A percentile compares a stretch with the other conserved stretches of the same genome.
Evolutionary conservation across 1,140 invertebrate species (phyloP).

Genomic region (Drusus annulatus): DNA sequence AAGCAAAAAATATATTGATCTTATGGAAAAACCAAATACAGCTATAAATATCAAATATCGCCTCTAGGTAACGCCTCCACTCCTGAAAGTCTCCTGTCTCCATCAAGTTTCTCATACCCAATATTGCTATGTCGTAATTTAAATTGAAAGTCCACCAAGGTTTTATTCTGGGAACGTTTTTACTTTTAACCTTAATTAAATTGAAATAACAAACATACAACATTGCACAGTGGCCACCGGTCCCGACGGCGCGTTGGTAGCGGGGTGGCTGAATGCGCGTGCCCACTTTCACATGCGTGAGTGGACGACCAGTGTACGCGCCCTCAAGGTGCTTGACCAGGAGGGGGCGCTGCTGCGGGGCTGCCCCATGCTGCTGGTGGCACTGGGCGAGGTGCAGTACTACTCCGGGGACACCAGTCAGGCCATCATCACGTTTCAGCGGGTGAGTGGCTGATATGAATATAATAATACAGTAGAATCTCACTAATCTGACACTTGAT

Average conservation of each 20-base stretch:
- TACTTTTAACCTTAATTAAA: too few relatives aligned
- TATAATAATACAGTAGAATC: too few relatives aligned
- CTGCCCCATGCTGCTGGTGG: conserved; percentile 45
- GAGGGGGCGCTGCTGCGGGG: conserved; percentile 42
- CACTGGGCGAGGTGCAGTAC: conserved; percentile 53
- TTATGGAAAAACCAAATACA: too few relatives aligned
- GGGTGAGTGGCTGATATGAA: conserved; percentile 58
- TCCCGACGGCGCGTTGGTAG: conserved; percentile 42
- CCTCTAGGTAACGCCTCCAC: too few relatives aligned
- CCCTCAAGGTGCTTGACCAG: conserved; percentile 49
- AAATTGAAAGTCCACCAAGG: too few relatives aligned
- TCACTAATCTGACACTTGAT: too few relatives aligned
- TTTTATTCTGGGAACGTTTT: too few relatives aligned
- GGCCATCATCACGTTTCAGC: conserved; percentile 65
- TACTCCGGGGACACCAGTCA: conserved; percentile 62
- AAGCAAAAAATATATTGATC: too few relatives aligned
- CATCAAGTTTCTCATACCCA: too few relatives aligned
- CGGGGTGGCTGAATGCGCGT: conserved; percentile 48
- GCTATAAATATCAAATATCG: too few relatives aligned
- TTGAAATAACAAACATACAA: background rate
- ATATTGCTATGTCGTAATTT: too few relatives aligned
- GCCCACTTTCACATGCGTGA: conserved; percentile 43
- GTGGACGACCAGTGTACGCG: conserved; percentile 36
- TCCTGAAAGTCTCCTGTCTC: too few relatives aligned
- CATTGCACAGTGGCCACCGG: conserved; percentile 29